Percentiles rank a stretch among this genome's conserved stretches.
Conservation (phyloP, 1,140 invertebrate genomes). For the Eulimnadia texana region DNA sequence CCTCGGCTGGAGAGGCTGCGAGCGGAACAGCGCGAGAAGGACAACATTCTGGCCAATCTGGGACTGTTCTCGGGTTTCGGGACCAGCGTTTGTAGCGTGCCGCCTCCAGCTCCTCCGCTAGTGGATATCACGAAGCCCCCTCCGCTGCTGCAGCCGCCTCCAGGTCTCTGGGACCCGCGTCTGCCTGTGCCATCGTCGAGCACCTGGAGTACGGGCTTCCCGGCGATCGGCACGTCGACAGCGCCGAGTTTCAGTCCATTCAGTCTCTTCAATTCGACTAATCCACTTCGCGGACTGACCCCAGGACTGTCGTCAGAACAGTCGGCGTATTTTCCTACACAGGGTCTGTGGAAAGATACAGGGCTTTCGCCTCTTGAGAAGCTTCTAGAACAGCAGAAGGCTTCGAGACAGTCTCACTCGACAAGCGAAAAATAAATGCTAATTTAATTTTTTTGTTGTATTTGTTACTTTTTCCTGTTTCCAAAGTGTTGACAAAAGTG, state of each 20-base stretch:
- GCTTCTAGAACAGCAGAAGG: slow-evolving; percentile 60
- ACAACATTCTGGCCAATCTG: not conserved
- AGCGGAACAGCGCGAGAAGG: not conserved
- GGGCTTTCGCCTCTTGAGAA: slow-evolving; percentile 61
- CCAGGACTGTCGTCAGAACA: slow-evolving; percentile 35
- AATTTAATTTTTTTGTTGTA: not conserved
- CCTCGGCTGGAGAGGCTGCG: slow-evolving; percentile 4
- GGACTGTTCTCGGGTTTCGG: slow-evolving; percentile 8
- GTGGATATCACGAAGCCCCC: not conserved
- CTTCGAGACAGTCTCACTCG: not conserved
- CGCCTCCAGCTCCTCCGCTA: not conserved
- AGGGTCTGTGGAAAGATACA: slow-evolving; percentile 62
- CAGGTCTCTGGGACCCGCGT: slow-evolving; percentile 17
- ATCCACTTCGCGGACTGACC: not conserved
- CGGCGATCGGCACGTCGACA: not conserved
- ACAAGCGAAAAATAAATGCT: not conserved
- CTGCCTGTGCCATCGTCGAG: slow-evolving; percentile 27
- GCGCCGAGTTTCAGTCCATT: not conserved
- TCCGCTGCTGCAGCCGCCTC: not conserved
- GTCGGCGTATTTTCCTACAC: slow-evolving; percentile 44
- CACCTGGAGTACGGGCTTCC: slow-evolving; percentile 23
- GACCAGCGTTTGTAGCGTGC: not conserved
- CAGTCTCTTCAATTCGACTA: slow-evolving; percentile 6
- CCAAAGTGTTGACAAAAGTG: too few species aligned
- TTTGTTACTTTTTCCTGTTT: not conserved